Evolutionary conservation across 2,888 invertebrate genomes (phyloP).

Genomic region (Netelia inedita): DNA sequence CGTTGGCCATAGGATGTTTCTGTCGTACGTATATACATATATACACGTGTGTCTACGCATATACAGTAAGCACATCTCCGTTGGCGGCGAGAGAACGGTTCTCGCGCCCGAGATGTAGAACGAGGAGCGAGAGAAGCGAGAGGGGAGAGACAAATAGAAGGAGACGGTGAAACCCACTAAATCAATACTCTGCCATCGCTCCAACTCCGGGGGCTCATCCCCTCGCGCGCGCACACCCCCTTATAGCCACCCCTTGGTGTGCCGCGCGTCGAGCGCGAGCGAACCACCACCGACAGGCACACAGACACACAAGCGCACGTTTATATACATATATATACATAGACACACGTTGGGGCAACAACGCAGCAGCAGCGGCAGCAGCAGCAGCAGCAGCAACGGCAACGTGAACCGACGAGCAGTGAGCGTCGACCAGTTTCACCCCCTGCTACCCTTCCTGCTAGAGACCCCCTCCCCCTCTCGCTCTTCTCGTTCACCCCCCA

Average conservation of each 20-base stretch:
- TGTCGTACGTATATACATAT: slow-evolving; percentile 9
- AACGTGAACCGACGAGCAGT: slow-evolving; percentile 65
- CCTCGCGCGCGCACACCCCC: slow-evolving; percentile 77
- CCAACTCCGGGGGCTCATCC: slow-evolving; percentile 83
- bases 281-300: slow-evolving; percentile 48
- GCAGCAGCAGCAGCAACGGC: slow-evolving; percentile 43
- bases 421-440: slow-evolving; percentile 68
- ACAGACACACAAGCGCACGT: slow-evolving; percentile 9
- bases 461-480: slow-evolving; percentile 57
- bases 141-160: slow-evolving; percentile 83
- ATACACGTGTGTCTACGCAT: slow-evolving; percentile 5
- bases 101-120: slow-evolving; percentile 76
- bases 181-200: slow-evolving; percentile 85
- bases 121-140: slow-evolving; percentile 78
- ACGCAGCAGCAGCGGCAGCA: slow-evolving; percentile 42
- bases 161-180: slow-evolving; percentile 85
- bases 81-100: slow-evolving; percentile 63
- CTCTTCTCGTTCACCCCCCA: slow-evolving; percentile 61
- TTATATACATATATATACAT: background rate
- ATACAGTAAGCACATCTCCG: slow-evolving; percentile 49
- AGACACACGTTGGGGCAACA: background rate
- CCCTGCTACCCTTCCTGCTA: slow-evolving; percentile 52
- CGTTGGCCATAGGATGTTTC: slow-evolving; percentile 26
- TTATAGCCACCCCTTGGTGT: slow-evolving; percentile 73
- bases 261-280: slow-evolving; percentile 68